phyloP scores from a whole-genome alignment of 2,797 vertebrate genomes.

The Anguilla anguilla region DNA sequence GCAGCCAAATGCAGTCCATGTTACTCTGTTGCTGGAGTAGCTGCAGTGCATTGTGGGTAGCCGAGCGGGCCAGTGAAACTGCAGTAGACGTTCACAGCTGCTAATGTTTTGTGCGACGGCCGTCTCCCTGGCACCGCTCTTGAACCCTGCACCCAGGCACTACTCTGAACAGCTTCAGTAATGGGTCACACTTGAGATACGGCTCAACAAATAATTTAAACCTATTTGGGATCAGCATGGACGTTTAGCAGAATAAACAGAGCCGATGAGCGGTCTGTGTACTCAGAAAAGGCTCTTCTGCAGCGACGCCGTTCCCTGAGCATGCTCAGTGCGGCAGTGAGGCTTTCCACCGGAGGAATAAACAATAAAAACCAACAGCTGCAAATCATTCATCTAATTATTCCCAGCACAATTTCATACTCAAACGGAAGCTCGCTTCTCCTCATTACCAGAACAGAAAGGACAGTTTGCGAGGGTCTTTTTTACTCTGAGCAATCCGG shows the following conservation, averaged over 20 bases:
- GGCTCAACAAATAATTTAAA: background rate
- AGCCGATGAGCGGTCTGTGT: background rate
- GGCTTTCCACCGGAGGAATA: background rate
- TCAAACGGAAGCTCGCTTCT: background rate
- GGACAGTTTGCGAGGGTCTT: background rate
- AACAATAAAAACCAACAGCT: slow-evolving; percentile 29
- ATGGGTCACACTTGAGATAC: background rate
- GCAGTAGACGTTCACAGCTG: too few relatives aligned
- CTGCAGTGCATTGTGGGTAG: background rate
- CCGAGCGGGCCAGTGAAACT: too few relatives aligned
- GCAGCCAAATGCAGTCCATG: background rate
- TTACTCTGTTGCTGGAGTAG: background rate
- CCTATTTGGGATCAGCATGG: background rate
- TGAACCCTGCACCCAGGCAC: background rate
- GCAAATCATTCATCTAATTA: slow-evolving; percentile 34
- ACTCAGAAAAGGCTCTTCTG: background rate
- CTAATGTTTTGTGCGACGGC: background rate
- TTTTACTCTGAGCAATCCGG: too few relatives aligned
- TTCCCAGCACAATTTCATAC: slow-evolving; percentile 18
- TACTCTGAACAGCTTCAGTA: background rate
- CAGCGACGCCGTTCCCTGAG: background rate
- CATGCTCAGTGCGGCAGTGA: background rate
- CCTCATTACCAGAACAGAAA: background rate
- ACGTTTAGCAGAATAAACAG: background rate
- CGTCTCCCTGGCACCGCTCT: background rate